Conservation (phyloP, 2,888 invertebrate species). For the Athripsodes cinereus region DNA sequence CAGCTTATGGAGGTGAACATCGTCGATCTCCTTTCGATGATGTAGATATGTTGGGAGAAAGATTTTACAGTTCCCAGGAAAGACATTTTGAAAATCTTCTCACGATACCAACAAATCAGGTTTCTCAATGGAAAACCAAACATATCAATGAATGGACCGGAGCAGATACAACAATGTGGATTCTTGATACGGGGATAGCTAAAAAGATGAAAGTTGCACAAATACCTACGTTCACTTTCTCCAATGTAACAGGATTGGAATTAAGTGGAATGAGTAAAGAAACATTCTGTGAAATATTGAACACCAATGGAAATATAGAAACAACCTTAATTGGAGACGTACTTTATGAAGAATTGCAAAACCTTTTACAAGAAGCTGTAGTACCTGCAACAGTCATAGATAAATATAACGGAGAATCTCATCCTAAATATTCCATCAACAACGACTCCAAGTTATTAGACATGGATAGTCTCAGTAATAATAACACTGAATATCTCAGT, state of each 20-base stretch:
- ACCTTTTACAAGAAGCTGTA: conserved; percentile 15
- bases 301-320: conserved; percentile 34
- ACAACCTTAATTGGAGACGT: conserved; percentile 39
- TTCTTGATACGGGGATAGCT: conserved; percentile 39
- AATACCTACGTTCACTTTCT: conserved; percentile 44
- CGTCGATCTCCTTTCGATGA: background rate
- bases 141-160: conserved; percentile 50
- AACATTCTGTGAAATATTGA: conserved; percentile 37
- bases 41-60: background rate
- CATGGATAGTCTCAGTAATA: conserved; percentile 14
- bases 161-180: conserved; percentile 53
- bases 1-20: background rate
- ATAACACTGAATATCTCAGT: background rate
- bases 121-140: conserved; percentile 47
- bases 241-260: conserved; percentile 37
- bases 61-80: background rate
- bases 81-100: background rate
- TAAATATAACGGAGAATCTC: conserved; percentile 6
- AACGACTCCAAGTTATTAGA: conserved; percentile 8
- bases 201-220: conserved; percentile 41
- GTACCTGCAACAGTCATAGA: conserved; percentile 18
- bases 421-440: background rate
- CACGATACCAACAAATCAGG: background rate
- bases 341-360: conserved; percentile 41
- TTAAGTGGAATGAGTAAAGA: conserved; percentile 40